A percentile compares a stretch with the other conserved stretches of the same genome.
Evolutionary conservation across 2,113 vertebrate species (phyloP).

Genomic region (Canis aureus): DNA sequence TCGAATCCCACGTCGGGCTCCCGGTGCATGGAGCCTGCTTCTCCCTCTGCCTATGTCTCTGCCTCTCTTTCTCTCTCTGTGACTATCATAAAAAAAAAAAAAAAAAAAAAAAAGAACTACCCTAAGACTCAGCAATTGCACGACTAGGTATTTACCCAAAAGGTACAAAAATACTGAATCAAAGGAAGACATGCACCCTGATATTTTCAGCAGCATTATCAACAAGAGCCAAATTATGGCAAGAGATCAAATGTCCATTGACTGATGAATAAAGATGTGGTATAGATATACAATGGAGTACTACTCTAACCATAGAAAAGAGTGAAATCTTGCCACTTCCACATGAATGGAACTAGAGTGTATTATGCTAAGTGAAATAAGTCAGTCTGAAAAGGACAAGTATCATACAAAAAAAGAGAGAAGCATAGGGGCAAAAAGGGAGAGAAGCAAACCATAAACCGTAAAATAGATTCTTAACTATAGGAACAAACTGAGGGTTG

Average conservation of each 20-base stretch:
- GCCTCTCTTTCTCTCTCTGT: no score
- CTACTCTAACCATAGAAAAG: neutral
- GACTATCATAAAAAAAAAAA: no score
- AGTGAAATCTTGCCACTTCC: neutral
- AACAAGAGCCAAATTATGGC: neutral
- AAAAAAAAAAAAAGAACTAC: neutral
- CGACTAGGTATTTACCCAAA: neutral
- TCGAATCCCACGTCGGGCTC: no score
- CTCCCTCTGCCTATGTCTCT: no score
- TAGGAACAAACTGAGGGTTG: neutral
- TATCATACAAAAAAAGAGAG: neutral
- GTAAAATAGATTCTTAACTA: neutral
- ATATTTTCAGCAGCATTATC: neutral
- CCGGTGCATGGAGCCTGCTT: no score
- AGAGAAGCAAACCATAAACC: neutral
- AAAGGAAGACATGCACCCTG: neutral
- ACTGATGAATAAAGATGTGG: neutral
- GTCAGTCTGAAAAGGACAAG: neutral
- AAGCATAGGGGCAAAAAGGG: neutral
- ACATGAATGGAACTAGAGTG: neutral
- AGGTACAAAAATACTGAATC: neutral
- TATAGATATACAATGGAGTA: neutral
- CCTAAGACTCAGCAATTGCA: neutral
- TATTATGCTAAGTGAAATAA: neutral
- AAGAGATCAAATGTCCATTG: neutral